Percentiles rank a stretch among this genome's conserved stretches.
Evolutionary conservation across 2,888 invertebrate genomes (phyloP).

Genomic region (Matsumyia berberina): DNA sequence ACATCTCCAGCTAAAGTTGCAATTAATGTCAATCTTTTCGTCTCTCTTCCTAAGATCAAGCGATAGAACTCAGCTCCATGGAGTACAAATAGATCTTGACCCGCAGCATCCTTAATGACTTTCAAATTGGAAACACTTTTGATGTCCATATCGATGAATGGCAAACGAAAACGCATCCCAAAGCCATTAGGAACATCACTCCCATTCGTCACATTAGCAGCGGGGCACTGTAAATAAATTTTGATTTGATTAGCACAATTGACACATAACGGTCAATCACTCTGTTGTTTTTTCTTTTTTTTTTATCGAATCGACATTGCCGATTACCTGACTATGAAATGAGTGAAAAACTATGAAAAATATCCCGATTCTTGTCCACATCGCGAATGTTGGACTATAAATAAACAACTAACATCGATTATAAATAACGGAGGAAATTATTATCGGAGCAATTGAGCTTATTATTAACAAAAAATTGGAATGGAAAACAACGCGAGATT

Average conservation of each 20-base stretch:
- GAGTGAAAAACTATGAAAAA: conserved; percentile 17
- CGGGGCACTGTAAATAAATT: conserved; percentile 37
- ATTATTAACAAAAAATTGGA: neutral
- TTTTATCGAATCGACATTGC: neutral
- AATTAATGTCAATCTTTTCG: conserved; percentile 79
- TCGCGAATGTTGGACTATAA: conserved; percentile 11
- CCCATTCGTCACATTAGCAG: conserved; percentile 18
- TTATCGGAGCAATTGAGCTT: neutral
- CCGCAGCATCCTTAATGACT: conserved; percentile 79
- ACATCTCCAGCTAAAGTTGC: conserved; percentile 79
- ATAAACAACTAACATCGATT: conserved; percentile 3
- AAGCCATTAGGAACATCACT: conserved; percentile 35
- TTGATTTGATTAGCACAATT: neutral
- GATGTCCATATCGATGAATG: conserved; percentile 81
- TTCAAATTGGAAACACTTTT: conserved; percentile 78
- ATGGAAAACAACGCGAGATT: conserved; percentile 8
- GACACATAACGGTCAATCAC: conserved; percentile 17
- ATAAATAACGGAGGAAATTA: neutral
- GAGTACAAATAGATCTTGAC: conserved; percentile 79
- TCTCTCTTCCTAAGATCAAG: conserved; percentile 78
- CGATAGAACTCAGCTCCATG: conserved; percentile 81
- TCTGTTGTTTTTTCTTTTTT: neutral
- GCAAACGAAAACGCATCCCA: conserved; percentile 80
- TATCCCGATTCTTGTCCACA: conserved; percentile 35
- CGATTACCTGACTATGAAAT: conserved; percentile 11